Evolutionary conservation across 2,888 invertebrate species (phyloP), one percentile per base, ranked within the genome.

Genomic region (Macaria notata): DNA sequence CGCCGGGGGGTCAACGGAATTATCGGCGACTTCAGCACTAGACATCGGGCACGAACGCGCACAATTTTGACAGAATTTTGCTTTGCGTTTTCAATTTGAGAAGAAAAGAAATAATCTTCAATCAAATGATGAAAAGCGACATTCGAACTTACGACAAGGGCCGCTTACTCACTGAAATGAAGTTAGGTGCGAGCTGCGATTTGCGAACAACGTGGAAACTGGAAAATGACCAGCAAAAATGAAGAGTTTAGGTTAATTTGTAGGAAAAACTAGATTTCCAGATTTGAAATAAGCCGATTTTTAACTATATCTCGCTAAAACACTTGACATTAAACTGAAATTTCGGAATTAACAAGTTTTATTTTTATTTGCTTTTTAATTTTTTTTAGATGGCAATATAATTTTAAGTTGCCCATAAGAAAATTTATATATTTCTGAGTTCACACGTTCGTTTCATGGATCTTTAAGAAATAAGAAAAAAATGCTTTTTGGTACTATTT

Each of bases 1-100:
- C 92, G 95, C 94, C 94, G 96, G 96, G 94, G 96, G 95, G 94
- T 96, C 96, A 94, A 96, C 95, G 94, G 96, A 95, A 94, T 95
- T 96, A 93, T 96, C 96, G 93, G 94, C 94, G 94, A 95, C 94
- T 95, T 95, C 96, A 95, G 95, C 95, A 95, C 96, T 96, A 95
- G 96, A 96, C 97, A 97, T 96, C 95, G 95, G 96, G 95, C 95
- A 94, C 93, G 93, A 92, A 93, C 93, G 92, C 92, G 91, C 91
- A 89, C 92, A 91, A 92, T 90, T 90, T 86, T 86, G 88, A 82
- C 85, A 83, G 83, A 90, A 90, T 90, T 88, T 90, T 86, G 88
- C 79, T 88, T 87, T 80, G 85, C 81, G 79, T 87, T 77, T 84
- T 78, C 78, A 79, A 78, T 79, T 74, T 78, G 75, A 88, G 82